Evolutionary conservation across 2,113 vertebrate species (phyloP).

Genomic region (Mesocricetus auratus): DNA sequence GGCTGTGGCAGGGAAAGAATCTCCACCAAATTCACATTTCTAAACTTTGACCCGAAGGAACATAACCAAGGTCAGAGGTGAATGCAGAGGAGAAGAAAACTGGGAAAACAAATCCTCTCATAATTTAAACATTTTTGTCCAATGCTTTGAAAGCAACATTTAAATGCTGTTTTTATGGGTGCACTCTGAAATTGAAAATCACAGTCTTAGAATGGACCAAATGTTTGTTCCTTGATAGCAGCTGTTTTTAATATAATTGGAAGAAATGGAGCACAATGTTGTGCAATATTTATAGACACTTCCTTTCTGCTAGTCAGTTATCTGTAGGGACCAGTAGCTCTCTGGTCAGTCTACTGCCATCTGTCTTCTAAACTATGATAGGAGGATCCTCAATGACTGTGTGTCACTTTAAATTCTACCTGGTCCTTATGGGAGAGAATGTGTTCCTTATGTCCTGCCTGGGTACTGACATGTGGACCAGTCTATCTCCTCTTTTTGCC

Average conservation of each 20-base stretch:
- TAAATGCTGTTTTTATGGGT: slow-evolving; percentile 60
- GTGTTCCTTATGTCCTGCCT: not conserved
- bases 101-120: not conserved
- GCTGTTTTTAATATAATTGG: slow-evolving; percentile 74
- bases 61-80: slow-evolving; percentile 39
- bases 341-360: not conserved
- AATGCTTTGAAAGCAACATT: slow-evolving; percentile 42
- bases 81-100: slow-evolving; percentile 32
- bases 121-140: slow-evolving; percentile 65
- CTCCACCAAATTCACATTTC: slow-evolving; percentile 20
- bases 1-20: not conserved
- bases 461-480: not conserved
- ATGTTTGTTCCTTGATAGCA: slow-evolving; percentile 66
- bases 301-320: slow-evolving; percentile 27
- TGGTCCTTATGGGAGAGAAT: not conserved
- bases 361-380: not conserved
- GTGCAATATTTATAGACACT: slow-evolving; percentile 66
- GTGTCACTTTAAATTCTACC: not conserved
- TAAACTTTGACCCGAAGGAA: slow-evolving; percentile 18
- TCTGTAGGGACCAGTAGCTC: not conserved
- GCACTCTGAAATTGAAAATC: slow-evolving; percentile 63
- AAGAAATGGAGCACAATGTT: slow-evolving; percentile 59
- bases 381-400: not conserved
- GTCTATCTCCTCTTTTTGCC: not conserved
- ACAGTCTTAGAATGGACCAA: not conserved